Percentiles rank a stretch among this genome's conserved stretches.
Conservation (phyloP, 2,113 vertebrate species). For the Lonchura striata region DNA sequence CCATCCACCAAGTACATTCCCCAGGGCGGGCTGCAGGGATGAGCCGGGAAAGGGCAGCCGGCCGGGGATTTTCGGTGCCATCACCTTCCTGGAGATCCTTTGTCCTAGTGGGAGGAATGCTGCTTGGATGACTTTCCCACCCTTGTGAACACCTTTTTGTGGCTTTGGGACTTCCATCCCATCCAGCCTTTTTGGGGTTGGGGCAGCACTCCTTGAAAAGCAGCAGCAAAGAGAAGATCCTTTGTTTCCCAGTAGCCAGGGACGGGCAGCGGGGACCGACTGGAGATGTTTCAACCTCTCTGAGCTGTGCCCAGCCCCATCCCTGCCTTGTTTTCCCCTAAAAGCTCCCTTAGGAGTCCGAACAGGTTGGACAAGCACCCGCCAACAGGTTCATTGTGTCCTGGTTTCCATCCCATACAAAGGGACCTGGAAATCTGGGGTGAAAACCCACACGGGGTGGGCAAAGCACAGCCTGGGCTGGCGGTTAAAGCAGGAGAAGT, state of each 20-base stretch:
- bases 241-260: background rate
- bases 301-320: background rate
- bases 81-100: background rate
- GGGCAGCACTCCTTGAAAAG: background rate
- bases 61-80: background rate
- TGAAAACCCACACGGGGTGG: background rate
- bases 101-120: background rate
- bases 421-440: background rate
- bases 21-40: background rate
- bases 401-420: background rate
- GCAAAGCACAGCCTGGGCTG: background rate
- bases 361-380: background rate
- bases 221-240: background rate
- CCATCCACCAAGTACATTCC: background rate
- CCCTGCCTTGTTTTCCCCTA: rapidly evolving
- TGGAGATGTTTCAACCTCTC: background rate
- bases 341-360: background rate
- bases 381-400: rapidly evolving
- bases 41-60: background rate
- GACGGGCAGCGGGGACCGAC: rapidly evolving
- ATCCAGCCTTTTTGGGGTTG: background rate
- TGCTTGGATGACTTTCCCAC: background rate
- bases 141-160: rapidly evolving
- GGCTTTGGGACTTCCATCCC: background rate
- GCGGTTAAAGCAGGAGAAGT: background rate